Conservation (phyloP, 2,797 vertebrate species). For the Emydoidea blandingii region DNA sequence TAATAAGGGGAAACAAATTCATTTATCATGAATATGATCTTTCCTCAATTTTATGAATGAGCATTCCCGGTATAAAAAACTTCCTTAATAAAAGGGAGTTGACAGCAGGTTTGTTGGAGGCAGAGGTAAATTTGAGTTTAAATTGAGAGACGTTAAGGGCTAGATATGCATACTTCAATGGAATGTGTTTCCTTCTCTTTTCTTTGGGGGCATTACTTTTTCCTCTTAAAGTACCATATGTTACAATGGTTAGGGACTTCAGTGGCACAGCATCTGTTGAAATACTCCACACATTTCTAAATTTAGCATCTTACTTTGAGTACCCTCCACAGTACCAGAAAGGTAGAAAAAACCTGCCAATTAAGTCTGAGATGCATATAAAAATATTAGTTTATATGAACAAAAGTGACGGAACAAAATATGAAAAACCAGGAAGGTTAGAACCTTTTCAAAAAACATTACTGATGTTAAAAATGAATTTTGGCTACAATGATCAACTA, state of each 20-base stretch:
- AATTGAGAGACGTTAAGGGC: background rate
- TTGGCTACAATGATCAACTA: background rate
- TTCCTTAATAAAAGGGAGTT: background rate
- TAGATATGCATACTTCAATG: background rate
- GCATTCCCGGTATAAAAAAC: background rate
- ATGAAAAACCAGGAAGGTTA: too few species aligned
- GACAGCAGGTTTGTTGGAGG: accelerated
- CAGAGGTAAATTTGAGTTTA: background rate
- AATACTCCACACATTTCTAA: background rate
- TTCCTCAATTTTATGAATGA: background rate
- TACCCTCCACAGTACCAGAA: background rate
- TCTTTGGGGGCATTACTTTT: background rate
- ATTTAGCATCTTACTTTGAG: background rate
- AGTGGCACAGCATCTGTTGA: background rate
- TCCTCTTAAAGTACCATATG: background rate
- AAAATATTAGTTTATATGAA: background rate
- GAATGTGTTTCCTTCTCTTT: background rate
- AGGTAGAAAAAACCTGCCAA: background rate
- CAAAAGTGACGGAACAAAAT: background rate
- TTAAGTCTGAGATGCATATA: background rate
- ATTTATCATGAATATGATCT: background rate
- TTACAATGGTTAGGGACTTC: background rate
- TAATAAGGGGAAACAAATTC: background rate
- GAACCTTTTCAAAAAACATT: too few species aligned
- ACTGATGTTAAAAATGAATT: background rate